Evolutionary conservation across 2,888 invertebrate species (phyloP), one percentile per base, ranked within the genome.

Genomic region (Silvanus unidentatus): DNA sequence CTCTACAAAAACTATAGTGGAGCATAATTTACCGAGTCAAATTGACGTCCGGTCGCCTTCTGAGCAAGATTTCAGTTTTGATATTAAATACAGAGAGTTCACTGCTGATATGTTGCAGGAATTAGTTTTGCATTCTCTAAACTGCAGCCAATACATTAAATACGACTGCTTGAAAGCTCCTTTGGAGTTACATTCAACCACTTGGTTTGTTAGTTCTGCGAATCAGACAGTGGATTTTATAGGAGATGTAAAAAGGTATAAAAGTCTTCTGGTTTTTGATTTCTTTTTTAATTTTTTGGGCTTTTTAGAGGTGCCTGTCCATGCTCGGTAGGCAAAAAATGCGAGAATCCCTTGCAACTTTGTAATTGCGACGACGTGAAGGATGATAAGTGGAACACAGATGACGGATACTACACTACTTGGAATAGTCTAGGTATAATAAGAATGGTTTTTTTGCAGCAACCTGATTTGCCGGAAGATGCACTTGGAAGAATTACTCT

Each of bases 141-240:
- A 88, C 67, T 94, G 93, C 61, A 86, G 88, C 45, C 93, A 93
- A 66, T 85, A 88, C 62, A 86, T 93, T 45, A 89, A 88, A 62
- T 94, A 92, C 62, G 92, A 93, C 60, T 94, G 93, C 61, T 87
- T 87, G 62, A 86, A 87, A 72, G 91, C 92, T 1, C 91, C 91
- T 1, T 68, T 94, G 50, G 90, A 90, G 50, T 70, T 92, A 8
- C 90, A 91, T 62, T 89, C 90, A 47, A 85, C 88, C 1, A 90
- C 92, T 0, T 92, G 92, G 91, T 91, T 93, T 64, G 79, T 84
- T 43, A 88, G 89, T 3, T 91, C 92, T 0, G 81, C 83, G 43
- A 85, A 84, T 62, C 81, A 82, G 44, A 85, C 88, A 1, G 86
- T 92, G 0, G 90, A 91, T 67, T 72, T 63, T 51, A 80, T 93